Evolutionary conservation across 92 coral and sea anemone genomes (phyloP).

Genomic region (Zoanthus sansibaricus): DNA sequence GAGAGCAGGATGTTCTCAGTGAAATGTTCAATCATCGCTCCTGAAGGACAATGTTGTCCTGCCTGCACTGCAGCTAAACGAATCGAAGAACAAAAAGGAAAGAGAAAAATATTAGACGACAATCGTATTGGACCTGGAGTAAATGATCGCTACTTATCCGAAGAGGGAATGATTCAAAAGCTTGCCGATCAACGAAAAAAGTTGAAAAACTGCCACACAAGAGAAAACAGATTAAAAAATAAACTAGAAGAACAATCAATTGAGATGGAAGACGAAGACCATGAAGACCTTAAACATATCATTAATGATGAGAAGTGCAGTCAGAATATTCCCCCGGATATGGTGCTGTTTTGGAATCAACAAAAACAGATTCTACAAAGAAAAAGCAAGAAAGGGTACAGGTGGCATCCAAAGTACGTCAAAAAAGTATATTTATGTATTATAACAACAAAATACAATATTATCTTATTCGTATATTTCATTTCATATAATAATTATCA

Average conservation of each 20-base stretch:
- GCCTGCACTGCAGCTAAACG: neutral
- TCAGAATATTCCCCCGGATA: neutral
- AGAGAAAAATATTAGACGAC: neutral
- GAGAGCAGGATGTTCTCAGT: neutral
- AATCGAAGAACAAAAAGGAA: neutral
- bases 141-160: conserved; percentile 1
- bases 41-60: conserved; percentile 8
- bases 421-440: too few species aligned
- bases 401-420: conserved; percentile 27
- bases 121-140: neutral
- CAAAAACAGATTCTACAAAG: neutral
- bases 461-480: too few species aligned
- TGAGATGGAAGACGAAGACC: conserved; percentile 12
- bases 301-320: neutral
- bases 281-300: neutral
- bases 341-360: conserved; percentile 7
- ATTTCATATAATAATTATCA: too few species aligned
- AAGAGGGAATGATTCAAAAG: conserved; percentile 1
- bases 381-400: neutral
- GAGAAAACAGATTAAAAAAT: neutral
- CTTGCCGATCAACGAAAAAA: neutral
- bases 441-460: too few species aligned
- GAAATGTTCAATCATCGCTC: neutral
- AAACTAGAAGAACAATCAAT: neutral
- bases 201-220: neutral